Evolutionary conservation across 1,140 invertebrate species (phyloP).

Genomic region (Bicyclus anynana): DNA sequence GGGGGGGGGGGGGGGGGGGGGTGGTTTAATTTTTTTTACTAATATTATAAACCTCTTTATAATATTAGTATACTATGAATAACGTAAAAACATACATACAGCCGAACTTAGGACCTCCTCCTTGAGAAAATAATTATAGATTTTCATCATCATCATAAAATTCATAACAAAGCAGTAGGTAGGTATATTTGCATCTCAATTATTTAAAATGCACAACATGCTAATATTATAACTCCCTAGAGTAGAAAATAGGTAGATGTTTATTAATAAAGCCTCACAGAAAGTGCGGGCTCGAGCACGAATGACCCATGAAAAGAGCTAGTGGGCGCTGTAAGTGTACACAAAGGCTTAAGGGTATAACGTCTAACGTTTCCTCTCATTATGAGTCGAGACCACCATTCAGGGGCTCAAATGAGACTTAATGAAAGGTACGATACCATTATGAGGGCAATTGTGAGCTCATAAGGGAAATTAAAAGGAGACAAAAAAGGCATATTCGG

Average conservation of each 20-base stretch:
- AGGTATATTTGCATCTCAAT: no score
- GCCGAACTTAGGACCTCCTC: no score
- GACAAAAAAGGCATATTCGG: slow-evolving; percentile 48
- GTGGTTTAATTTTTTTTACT: no score
- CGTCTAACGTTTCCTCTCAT: slow-evolving; percentile 60
- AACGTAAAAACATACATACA: no score
- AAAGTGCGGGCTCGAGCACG: slow-evolving; percentile 32
- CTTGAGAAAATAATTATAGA: no score
- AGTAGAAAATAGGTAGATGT: slow-evolving; percentile 3
- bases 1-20: no score
- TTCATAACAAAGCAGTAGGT: no score
- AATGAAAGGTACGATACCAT: slow-evolving; percentile 70
- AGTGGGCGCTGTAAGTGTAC: slow-evolving; percentile 49
- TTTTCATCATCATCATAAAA: no score
- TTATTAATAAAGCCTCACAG: slow-evolving; percentile 58
- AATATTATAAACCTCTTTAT: no score
- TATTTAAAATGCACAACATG: neutral
- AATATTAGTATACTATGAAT: no score
- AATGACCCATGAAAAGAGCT: slow-evolving; percentile 53
- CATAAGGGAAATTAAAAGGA: slow-evolving; percentile 69
- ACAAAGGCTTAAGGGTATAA: slow-evolving; percentile 59
- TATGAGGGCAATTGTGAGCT: slow-evolving; percentile 67
- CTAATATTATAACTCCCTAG: neutral
- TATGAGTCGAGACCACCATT: slow-evolving; percentile 61
- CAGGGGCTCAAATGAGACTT: slow-evolving; percentile 63